phyloP scores from a whole-genome alignment of 2,797 vertebrate genomes.

The Onychomys leucogaster region DNA sequence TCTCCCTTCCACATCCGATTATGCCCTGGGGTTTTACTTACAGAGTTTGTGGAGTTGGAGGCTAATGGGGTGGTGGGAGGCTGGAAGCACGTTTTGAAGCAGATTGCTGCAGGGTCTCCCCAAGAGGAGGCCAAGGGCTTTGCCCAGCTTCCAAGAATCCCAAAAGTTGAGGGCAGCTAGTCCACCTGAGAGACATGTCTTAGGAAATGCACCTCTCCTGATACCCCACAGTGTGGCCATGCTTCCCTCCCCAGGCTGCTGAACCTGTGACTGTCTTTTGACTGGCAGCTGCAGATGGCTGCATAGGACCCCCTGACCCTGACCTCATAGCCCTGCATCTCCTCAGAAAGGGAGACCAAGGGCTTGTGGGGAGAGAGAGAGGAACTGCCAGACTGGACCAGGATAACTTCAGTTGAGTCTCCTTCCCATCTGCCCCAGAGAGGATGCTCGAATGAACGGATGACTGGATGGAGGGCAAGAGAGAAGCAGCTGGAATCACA shows the following conservation, averaged over 20 bases:
- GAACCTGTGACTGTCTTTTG: not conserved
- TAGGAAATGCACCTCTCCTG: not conserved
- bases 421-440: not conserved
- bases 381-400: not conserved
- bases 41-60: not conserved
- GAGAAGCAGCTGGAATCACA: not conserved
- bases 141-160: not conserved
- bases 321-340: not conserved
- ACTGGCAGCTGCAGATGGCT: too few relatives aligned
- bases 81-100: not conserved
- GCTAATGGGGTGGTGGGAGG: too few relatives aligned
- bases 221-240: rapidly evolving
- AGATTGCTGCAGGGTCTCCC: not conserved
- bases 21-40: conserved; percentile 58
- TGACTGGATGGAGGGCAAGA: not conserved
- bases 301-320: too few relatives aligned
- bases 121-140: not conserved
- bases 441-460: not conserved
- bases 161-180: not conserved
- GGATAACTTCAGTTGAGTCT: not conserved
- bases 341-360: not conserved
- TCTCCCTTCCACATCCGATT: conserved; percentile 43
- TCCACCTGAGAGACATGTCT: not conserved
- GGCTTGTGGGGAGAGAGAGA: rapidly evolving
- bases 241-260: not conserved